phyloP scores from a whole-genome alignment of 2,797 vertebrate genomes.

The Sciurus vulgaris region DNA sequence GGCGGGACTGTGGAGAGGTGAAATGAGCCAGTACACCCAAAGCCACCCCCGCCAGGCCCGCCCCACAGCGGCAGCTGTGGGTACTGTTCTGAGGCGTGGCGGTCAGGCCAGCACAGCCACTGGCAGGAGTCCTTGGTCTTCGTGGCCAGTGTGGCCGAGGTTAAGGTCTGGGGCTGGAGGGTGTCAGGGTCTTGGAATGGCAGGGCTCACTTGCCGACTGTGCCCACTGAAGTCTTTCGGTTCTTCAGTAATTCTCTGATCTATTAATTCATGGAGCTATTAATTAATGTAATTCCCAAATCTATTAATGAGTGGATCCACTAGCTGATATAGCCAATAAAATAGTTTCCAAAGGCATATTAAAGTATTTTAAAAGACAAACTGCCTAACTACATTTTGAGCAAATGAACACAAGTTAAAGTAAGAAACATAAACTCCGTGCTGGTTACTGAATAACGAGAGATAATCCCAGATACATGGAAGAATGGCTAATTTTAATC shows the following conservation, averaged over 20 bases:
- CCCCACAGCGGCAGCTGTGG: too few species aligned
- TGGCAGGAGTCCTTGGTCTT: neutral
- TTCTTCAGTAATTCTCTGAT: slow-evolving; percentile 88
- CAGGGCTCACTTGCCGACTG: slow-evolving; percentile 87
- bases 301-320: slow-evolving; percentile 86
- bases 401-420: neutral
- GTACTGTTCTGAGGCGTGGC: neutral
- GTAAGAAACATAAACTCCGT: neutral
- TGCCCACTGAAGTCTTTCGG: slow-evolving; percentile 89
- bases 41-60: neutral
- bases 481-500: neutral
- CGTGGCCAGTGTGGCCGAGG: slow-evolving; percentile 36
- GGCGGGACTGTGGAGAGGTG: neutral
- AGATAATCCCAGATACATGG: neutral
- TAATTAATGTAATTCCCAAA: slow-evolving; percentile 84
- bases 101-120: neutral
- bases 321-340: slow-evolving; percentile 78
- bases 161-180: slow-evolving; percentile 49
- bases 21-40: fast-evolving
- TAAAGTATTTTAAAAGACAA: slow-evolving; percentile 66
- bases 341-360: slow-evolving; percentile 77
- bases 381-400: slow-evolving; percentile 68
- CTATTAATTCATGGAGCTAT: slow-evolving; percentile 85
- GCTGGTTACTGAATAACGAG: neutral
- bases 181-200: slow-evolving; percentile 86